Conservation (phyloP, 2,113 vertebrate genomes). For the Oenanthe oenanthe region DNA sequence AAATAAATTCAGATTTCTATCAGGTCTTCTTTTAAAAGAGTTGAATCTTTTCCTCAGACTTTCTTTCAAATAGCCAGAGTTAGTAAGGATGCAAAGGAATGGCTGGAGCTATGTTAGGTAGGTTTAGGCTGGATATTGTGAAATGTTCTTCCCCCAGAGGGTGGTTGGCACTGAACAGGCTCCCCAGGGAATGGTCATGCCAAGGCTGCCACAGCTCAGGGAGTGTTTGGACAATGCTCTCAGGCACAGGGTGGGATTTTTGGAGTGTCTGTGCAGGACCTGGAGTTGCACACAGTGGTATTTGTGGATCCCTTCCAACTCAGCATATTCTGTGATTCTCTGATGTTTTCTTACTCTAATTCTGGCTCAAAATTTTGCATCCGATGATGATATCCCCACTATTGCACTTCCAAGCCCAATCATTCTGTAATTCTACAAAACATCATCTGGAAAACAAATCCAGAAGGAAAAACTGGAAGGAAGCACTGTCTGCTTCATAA, state of each 20-base stretch:
- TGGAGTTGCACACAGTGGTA: background rate
- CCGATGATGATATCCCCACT: background rate
- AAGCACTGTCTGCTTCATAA: background rate
- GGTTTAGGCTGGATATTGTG: background rate
- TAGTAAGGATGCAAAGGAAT: background rate
- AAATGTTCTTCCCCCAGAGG: background rate
- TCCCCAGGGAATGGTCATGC: background rate
- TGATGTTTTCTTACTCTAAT: background rate
- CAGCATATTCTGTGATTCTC: background rate
- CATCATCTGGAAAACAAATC: background rate
- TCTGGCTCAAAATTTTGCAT: accelerated
- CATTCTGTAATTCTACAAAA: background rate
- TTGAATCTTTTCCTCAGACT: background rate
- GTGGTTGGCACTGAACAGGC: background rate
- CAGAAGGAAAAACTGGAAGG: background rate
- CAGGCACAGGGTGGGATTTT: background rate
- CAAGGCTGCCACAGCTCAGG: background rate
- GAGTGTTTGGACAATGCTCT: accelerated
- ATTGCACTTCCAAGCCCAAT: background rate
- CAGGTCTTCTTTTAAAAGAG: background rate
- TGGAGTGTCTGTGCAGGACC: background rate
- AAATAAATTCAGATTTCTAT: background rate
- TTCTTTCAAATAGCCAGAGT: background rate
- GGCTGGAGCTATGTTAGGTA: background rate
- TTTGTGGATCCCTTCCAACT: background rate